These are phyloP conservation scores for Ophioderma brevispina DNA, from an alignment of 35 echinoderm and acorn worm species.

Conservation along the genomic window DNA sequence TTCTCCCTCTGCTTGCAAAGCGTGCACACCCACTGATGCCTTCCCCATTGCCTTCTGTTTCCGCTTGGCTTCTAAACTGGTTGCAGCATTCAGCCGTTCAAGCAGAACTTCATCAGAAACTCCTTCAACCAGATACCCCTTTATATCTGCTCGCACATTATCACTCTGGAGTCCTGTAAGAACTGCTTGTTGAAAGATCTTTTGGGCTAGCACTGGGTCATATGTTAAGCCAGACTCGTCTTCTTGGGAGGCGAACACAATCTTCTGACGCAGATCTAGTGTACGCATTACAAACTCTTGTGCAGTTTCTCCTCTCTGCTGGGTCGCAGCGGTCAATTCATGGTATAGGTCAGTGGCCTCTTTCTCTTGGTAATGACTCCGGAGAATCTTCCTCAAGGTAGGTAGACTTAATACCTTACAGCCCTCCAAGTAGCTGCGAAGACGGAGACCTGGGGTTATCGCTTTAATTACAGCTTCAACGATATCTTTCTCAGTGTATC, in stretches of 20 bases:
- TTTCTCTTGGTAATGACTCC: constrained; percentile 65
- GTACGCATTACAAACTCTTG: constrained; percentile 52
- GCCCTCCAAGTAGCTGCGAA: constrained; percentile 52
- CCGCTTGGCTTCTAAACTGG: constrained; percentile 24
- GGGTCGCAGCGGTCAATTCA: constrained; percentile 33
- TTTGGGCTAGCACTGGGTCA: constrained; percentile 35
- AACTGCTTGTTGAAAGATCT: constrained; percentile 43
- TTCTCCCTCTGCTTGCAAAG: not conserved
- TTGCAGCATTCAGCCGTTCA: constrained; percentile 16
- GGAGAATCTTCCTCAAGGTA: constrained; percentile 25
- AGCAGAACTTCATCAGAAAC: constrained; percentile 49
- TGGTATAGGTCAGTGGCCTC: constrained; percentile 62
- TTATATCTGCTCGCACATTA: constrained; percentile 17
- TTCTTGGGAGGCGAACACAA: constrained; percentile 61
- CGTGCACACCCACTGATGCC: not conserved
- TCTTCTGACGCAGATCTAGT: constrained; percentile 57
- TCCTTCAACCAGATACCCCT: not conserved
- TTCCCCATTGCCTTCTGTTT: not conserved
- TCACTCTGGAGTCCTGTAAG: constrained; percentile 51
- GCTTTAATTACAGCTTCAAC: constrained; percentile 33
- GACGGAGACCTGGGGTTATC: not conserved
- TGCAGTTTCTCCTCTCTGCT: constrained; percentile 18
- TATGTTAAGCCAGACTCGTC: constrained; percentile 23
- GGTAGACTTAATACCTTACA: constrained; percentile 1
- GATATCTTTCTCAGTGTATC: constrained; percentile 17